Base-by-base conservation (phyloP, 2,888 invertebrate species). In the Ptilodon capucinus region DNA sequence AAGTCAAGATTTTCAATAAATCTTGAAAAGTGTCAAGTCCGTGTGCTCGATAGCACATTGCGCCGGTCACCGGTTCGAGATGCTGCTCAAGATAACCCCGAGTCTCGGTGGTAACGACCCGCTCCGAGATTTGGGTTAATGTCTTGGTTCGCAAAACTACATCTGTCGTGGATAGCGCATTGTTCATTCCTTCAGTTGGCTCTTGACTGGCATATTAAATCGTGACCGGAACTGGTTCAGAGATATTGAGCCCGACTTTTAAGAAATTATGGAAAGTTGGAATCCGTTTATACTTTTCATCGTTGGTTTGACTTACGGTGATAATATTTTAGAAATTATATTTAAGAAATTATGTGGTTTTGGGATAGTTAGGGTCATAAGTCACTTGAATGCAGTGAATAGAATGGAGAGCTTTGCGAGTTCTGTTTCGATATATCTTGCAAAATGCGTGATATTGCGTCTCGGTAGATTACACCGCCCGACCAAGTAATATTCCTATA, bases 71-170 rank as follows among this genome's bases (percentile, higher is more conserved):
- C 45, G 44, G 42, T 48, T 42, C 40, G 57, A 54, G 57, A 60
- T 64, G 55, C 17, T 57, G 52, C 56, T 59, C 44, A 32, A 60
- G 65, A 63, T 63, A 64, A 54, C 57, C 17, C 51, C 38, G 49
- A 39, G 45, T 36, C 60, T 48, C 50, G 54, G 54, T 54, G 53
- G 59, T 62, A 70, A 70, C 62, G 64, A 70, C 59, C 59, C 60
- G 46, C 57, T 49, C 68, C 51, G 42, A 41, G 62, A 74, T 69
- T 73, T 74, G 61, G 72, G 69, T 74, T 71, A 71, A 69, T 68
- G 63, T 60, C 50, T 60, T 54, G 54, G 62, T 60, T 62, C 64
- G 57, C 56, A 56, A 55, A 54, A 55, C 60, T 54, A 45, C 48
- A 54, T 64, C 52, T 67, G 61, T 61, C 51, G 32, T 40, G 39